These are phyloP conservation scores for Mercenaria mercenaria DNA, from an alignment of 1,140 invertebrate genomes.

Conservation along the genomic window DNA sequence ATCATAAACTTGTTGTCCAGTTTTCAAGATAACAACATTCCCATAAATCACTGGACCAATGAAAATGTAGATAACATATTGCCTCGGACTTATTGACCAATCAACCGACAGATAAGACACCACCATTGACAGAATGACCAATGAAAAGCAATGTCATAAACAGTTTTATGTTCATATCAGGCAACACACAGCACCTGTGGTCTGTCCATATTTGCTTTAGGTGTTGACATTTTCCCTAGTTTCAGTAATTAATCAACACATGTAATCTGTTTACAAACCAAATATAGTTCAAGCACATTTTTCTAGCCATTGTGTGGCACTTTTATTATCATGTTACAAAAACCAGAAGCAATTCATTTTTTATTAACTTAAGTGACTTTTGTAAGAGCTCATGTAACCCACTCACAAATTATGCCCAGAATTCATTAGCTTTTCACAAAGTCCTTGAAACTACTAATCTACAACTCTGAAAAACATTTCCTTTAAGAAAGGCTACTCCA, in stretches of 20 bases:
- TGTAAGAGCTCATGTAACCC: too few relatives aligned
- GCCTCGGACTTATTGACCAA: neutral
- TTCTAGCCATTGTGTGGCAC: neutral
- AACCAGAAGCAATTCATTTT: too few relatives aligned
- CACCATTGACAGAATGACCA: neutral
- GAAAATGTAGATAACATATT: constrained; percentile 6
- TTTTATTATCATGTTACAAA: neutral
- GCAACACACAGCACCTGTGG: neutral
- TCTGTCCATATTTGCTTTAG: neutral
- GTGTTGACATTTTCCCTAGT: neutral
- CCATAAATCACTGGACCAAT: neutral
- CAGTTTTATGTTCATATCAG: neutral
- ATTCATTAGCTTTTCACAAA: too few relatives aligned
- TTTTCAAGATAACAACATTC: neutral
- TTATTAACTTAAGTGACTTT: too few relatives aligned
- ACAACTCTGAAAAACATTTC: too few relatives aligned
- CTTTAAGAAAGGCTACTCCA: too few relatives aligned
- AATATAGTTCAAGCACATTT: neutral
- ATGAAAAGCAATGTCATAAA: neutral
- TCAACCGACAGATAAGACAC: neutral
- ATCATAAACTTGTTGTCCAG: constrained; percentile 14
- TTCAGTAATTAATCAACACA: neutral
- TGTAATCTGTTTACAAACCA: neutral
- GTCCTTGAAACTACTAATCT: too few relatives aligned
- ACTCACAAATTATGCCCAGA: too few relatives aligned